Conservation (phyloP, 2,113 vertebrate genomes). For the Phoxinus phoxinus region DNA sequence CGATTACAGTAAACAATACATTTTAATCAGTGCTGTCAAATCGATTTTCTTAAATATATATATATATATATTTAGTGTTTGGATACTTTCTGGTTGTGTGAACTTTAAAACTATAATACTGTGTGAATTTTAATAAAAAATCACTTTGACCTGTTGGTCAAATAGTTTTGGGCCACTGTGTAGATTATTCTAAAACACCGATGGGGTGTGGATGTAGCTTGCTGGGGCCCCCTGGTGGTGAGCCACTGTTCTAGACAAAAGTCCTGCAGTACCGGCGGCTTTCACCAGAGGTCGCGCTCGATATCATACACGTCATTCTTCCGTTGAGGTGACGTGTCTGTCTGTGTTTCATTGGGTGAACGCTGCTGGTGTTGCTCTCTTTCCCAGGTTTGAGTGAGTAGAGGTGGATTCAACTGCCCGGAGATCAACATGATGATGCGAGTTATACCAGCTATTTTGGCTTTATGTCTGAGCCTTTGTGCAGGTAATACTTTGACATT, state of each 20-base stretch:
- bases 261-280: conserved; percentile 45
- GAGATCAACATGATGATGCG: conserved; percentile 48
- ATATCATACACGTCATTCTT: neutral
- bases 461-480: conserved; percentile 51
- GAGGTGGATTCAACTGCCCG: neutral
- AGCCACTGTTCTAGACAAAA: neutral
- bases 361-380: neutral
- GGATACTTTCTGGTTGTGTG: too few relatives aligned
- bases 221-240: too few relatives aligned
- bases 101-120: too few relatives aligned
- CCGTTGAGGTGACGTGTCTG: conserved; percentile 58
- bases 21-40: too few relatives aligned
- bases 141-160: neutral
- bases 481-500: conserved; percentile 33
- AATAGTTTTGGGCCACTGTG: too few relatives aligned
- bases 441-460: conserved; percentile 46
- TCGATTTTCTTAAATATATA: too few relatives aligned
- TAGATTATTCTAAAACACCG: neutral
- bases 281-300: conserved; percentile 29
- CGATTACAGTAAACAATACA: neutral
- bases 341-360: conserved; percentile 34
- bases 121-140: neutral
- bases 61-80: too few relatives aligned
- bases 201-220: neutral
- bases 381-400: conserved; percentile 29